Percentiles rank a stretch among this genome's conserved stretches.
Evolutionary conservation across 2,113 vertebrate species (phyloP).

Genomic region (Psittacara wagleri): DNA sequence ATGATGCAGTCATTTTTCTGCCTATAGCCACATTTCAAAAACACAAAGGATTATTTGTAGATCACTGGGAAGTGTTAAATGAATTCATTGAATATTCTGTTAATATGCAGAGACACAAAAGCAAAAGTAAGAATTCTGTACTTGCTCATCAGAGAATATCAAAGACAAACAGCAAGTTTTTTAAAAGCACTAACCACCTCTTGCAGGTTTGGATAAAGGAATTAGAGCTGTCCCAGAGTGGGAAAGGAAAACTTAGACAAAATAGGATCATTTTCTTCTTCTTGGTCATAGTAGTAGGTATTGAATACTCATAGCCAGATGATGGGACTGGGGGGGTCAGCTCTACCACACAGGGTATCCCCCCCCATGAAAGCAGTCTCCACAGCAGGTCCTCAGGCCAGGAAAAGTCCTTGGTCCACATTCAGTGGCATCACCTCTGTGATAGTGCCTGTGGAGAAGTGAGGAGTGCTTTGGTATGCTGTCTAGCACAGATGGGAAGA

Average conservation of each 20-base stretch:
- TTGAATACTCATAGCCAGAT: not conserved
- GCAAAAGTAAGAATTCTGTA: conserved; percentile 33
- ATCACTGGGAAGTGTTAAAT: conserved; percentile 65
- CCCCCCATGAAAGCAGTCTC: not conserved
- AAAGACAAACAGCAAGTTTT: not conserved
- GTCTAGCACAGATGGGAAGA: not conserved
- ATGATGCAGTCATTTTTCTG: conserved; percentile 46
- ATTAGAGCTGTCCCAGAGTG: not conserved
- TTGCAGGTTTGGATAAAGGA: not conserved
- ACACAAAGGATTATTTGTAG: conserved; percentile 68
- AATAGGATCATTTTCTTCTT: not conserved
- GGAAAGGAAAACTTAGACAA: not conserved
- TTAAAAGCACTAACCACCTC: not conserved
- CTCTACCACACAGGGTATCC: not conserved
- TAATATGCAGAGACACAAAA: conserved; percentile 48
- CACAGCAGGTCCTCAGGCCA: not conserved
- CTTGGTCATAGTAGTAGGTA: not conserved
- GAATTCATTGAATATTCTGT: conserved; percentile 62
- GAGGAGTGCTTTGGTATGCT: not conserved
- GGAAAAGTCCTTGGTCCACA: not conserved
- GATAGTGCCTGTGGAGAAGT: not conserved
- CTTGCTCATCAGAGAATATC: conserved; percentile 37
- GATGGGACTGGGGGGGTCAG: not conserved
- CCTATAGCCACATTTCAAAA: conserved; percentile 53
- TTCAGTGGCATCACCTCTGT: not conserved